phyloP scores from a whole-genome alignment of 2,797 vertebrate species.

The Tragopan temminckii region DNA sequence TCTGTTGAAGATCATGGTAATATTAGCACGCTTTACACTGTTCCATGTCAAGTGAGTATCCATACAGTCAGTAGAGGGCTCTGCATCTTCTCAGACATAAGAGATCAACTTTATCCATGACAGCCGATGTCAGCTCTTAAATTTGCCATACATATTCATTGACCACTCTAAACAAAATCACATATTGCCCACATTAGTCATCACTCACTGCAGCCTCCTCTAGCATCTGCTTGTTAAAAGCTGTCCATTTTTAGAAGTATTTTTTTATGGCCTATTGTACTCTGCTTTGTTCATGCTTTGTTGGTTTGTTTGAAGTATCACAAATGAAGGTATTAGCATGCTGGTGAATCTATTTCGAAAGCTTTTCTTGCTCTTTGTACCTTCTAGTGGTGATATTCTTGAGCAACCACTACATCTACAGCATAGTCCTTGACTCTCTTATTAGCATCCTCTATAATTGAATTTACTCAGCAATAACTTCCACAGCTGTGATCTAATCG shows the following conservation, averaged over 20 bases:
- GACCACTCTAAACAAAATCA: neutral
- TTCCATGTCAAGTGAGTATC: neutral
- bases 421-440: neutral
- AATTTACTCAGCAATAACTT: neutral
- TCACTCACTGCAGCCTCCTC: neutral
- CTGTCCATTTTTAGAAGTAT: neutral
- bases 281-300: neutral
- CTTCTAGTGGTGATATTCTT: neutral
- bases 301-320: neutral
- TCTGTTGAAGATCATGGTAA: neutral
- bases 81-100: neutral
- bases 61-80: neutral
- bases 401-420: too few relatives aligned
- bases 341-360: neutral
- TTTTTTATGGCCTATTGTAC: neutral
- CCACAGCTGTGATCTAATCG: neutral
- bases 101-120: neutral
- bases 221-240: neutral
- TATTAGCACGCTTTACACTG: neutral
- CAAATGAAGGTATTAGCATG: neutral
- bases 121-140: neutral
- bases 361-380: neutral
- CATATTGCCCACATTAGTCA: neutral
- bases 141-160: neutral
- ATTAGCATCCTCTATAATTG: neutral